These are phyloP conservation scores for Cottus gobio DNA, from an alignment of 2,113 vertebrate species.

Conservation along the genomic window DNA sequence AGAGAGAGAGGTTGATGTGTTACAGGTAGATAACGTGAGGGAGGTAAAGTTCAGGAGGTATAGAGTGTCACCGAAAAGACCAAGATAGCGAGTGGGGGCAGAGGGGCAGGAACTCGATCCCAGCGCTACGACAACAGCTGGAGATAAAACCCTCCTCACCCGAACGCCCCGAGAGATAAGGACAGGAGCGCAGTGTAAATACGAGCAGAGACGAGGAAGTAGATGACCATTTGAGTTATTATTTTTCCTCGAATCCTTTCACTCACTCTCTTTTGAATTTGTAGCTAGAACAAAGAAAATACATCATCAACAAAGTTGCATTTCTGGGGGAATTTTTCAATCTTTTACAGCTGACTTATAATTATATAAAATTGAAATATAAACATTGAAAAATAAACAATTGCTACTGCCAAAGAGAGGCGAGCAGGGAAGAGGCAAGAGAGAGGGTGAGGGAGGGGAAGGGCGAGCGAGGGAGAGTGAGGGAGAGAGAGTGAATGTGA, in stretches of 20 bases:
- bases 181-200: conserved; percentile 28
- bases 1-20: conserved; percentile 48
- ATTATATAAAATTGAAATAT: conserved; percentile 24
- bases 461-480: conserved; percentile 43
- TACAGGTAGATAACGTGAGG: conserved; percentile 66
- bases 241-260: background rate
- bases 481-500: conserved; percentile 47
- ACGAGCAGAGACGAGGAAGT: background rate
- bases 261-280: background rate
- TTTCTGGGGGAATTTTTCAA: background rate
- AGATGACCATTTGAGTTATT: background rate
- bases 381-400: conserved; percentile 5
- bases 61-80: conserved; percentile 73
- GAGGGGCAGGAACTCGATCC: conserved; percentile 75
- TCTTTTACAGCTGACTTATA: background rate
- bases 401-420: conserved; percentile 4
- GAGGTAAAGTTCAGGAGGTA: conserved; percentile 69
- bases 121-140: conserved; percentile 51
- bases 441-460: conserved; percentile 58
- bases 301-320: background rate
- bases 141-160: conserved; percentile 74
- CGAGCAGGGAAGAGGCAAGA: conserved; percentile 28
- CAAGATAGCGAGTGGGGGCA: conserved; percentile 49
- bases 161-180: conserved; percentile 40
- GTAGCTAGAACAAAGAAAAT: background rate